A percentile compares a stretch with the other conserved stretches of the same genome.
These are phyloP conservation scores for Harpalus rufipes DNA, from an alignment of 2,888 invertebrate genomes.

Conservation along the genomic window DNA sequence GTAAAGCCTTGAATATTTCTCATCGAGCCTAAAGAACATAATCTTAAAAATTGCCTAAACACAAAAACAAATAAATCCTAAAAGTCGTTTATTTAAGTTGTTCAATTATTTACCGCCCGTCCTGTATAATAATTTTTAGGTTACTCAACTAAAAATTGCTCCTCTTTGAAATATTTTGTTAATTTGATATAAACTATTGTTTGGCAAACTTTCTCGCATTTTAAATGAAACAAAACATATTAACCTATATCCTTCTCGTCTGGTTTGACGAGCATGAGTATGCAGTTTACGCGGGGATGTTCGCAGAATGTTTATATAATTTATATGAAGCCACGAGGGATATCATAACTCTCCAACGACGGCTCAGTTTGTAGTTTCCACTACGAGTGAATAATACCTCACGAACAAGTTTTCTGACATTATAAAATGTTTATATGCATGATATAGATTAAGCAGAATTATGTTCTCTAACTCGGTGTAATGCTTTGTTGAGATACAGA, in stretches of 20 bases:
- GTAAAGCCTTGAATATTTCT: too few species aligned
- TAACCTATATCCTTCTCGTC: constrained; percentile 18
- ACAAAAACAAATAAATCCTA: too few species aligned
- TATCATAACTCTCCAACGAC: constrained; percentile 37
- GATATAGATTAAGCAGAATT: constrained; percentile 42
- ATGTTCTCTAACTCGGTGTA: constrained; percentile 17
- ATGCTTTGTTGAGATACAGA: neutral
- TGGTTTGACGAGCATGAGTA: constrained; percentile 22
- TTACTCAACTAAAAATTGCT: neutral
- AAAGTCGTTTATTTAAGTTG: too few species aligned
- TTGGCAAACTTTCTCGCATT: neutral
- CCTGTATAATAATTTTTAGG: too few species aligned
- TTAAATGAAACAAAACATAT: constrained; percentile 47
- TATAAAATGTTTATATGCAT: constrained; percentile 51
- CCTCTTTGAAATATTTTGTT: neutral
- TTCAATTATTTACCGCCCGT: too few species aligned
- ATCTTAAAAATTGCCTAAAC: too few species aligned
- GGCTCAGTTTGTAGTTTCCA: constrained; percentile 7
- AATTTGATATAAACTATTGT: neutral
- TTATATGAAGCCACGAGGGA: constrained; percentile 41
- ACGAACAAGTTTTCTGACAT: constrained; percentile 42
- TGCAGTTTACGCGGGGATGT: neutral
- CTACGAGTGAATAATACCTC: constrained; percentile 28
- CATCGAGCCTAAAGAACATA: too few species aligned
- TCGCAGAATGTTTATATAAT: constrained; percentile 38